A percentile compares a stretch with the other conserved stretches of the same genome.
Evolutionary conservation across 2,797 vertebrate genomes (phyloP).

Genomic region (Crenichthys baileyi): DNA sequence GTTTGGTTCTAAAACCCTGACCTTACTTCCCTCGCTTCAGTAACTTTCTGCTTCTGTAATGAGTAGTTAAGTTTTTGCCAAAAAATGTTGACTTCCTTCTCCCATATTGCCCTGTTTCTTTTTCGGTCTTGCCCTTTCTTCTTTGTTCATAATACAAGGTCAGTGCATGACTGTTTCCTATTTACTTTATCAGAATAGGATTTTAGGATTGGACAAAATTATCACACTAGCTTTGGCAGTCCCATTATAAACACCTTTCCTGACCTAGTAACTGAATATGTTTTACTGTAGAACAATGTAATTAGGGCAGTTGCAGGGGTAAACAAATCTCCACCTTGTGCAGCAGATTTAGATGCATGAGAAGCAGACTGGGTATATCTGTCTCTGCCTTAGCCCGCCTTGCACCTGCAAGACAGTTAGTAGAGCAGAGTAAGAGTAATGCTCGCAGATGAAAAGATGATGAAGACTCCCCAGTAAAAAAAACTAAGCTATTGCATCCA

Average conservation of each 20-base stretch:
- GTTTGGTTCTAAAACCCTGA: conserved; percentile 45
- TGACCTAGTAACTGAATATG: background rate
- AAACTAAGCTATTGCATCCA: conserved; percentile 32
- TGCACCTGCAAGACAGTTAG: conserved; percentile 66
- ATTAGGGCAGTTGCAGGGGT: conserved; percentile 16
- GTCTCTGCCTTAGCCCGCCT: conserved; percentile 26
- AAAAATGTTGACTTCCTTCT: conserved; percentile 48
- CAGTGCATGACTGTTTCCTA: background rate
- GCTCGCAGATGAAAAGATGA: conserved; percentile 50
- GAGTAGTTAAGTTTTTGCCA: conserved; percentile 29
- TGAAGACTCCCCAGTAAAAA: conserved; percentile 51
- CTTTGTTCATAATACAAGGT: conserved; percentile 24
- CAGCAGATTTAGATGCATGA: conserved; percentile 29
- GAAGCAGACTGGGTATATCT: conserved; percentile 8
- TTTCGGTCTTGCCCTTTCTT: conserved; percentile 24
- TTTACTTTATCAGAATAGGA: conserved; percentile 12
- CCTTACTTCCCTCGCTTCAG: conserved; percentile 39
- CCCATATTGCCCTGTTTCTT: conserved; percentile 35
- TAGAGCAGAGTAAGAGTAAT: conserved; percentile 64
- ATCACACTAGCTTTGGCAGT: background rate
- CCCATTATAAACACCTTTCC: background rate
- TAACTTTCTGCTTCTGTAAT: conserved; percentile 15
- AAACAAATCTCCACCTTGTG: conserved; percentile 2
- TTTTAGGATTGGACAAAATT: conserved; percentile 3
- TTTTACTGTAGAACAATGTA: conserved; percentile 7